Percentiles rank a stretch among this genome's conserved stretches.
Evolutionary conservation across 2,113 vertebrate genomes (phyloP).

Genomic region (Pao palembangensis): DNA sequence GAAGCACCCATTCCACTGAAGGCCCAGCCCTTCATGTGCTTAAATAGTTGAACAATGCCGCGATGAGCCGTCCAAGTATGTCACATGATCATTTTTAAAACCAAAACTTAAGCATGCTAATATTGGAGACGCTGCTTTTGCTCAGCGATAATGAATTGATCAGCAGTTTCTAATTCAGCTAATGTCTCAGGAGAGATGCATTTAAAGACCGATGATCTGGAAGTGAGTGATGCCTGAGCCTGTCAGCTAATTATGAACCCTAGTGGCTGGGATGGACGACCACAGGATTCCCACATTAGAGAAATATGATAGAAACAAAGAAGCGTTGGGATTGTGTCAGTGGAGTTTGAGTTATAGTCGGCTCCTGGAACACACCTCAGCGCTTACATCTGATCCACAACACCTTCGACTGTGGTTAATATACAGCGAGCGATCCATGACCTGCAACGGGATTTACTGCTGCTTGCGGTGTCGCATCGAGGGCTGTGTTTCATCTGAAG

Average conservation of each 20-base stretch:
- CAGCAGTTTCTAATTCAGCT: too few relatives aligned
- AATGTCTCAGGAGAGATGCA: not conserved
- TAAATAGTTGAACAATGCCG: conserved; percentile 3
- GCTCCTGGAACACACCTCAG: not conserved
- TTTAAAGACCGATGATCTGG: conserved; percentile 9
- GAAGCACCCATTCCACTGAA: conserved; percentile 38
- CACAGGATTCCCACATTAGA: too few relatives aligned
- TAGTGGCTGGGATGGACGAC: not conserved
- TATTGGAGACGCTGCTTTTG: too few relatives aligned
- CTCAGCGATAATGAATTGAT: too few relatives aligned
- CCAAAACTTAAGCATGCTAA: too few relatives aligned
- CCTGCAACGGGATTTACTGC: too few relatives aligned
- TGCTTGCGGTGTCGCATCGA: not conserved
- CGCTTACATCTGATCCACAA: not conserved
- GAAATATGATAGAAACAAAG: not conserved
- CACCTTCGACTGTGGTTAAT: too few relatives aligned
- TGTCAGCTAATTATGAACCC: not conserved
- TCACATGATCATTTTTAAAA: too few relatives aligned
- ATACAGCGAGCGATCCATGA: not conserved
- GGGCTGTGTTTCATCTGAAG: not conserved
- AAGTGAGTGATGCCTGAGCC: not conserved
- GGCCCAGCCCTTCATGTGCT: conserved; percentile 50
- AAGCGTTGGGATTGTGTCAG: not conserved
- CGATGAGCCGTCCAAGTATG: too few relatives aligned
- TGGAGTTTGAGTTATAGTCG: conserved; percentile 11